Base-by-base conservation (phyloP, 2,113 vertebrate genomes). In the Astur gentilis region DNA sequence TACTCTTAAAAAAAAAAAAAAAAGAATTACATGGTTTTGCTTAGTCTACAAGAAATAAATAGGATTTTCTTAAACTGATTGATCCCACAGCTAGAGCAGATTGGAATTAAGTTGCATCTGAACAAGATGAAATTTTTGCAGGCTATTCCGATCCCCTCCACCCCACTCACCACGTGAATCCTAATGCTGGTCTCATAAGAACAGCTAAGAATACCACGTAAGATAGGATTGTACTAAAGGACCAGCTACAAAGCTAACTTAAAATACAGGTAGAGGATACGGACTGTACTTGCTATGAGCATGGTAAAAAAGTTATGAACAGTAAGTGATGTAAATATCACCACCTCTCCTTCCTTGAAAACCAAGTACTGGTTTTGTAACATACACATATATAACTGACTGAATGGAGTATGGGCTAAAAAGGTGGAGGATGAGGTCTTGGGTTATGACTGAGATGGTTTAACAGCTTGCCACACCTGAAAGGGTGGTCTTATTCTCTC, bases 1-100 rank as follows among this genome's bases (percentile, higher is more conserved):
- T 94, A 99, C 98, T 95, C 99, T 99, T 93, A 40, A 40, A 40
- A 40, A 40, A 40, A 40, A 40, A 62, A 66, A 22, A 77, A 60
- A 31, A 49, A 11, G 8, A 26, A 52, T 58, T 77, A 96, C 65
- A 49, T 18, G 6, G 8, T 64, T 91, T 84, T 29, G 0, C 18
- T 88, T 62, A 70, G 45, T 20, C 21, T 20, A 69, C 34, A 77
- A 47, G 27, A 61, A 87, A 32, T 31, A 78, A 71, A 60, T 1
- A 77, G 9, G 7, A 22, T 82, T 94, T 83, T 86, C 69, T 78
- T 72, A 47, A 83, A 77, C 18, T 23, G 25, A 66, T 5, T 36
- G 22, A 58, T 77, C 29, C 31, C 23, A 71, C 14, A 87, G 45
- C 42, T 47, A 58, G 16, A 77, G 9, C 14, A 80, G 29, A 70